phyloP scores from a whole-genome alignment of 2,113 vertebrate genomes.

The Rhinolophus ferrumequinum region DNA sequence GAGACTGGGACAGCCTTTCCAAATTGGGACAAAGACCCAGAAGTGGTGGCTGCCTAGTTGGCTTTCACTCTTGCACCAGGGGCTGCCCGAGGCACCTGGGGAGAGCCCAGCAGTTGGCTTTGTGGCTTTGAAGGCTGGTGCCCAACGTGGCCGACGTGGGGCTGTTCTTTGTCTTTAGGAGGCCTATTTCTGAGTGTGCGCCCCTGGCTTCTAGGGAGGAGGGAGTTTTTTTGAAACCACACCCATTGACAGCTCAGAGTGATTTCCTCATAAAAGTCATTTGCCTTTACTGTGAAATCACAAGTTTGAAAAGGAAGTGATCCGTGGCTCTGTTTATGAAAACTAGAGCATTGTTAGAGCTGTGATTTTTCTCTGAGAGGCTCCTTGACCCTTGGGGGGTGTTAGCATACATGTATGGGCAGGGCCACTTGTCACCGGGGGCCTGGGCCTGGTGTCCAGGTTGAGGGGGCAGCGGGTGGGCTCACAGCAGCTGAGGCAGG shows the following conservation, averaged over 20 bases:
- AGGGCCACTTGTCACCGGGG: neutral
- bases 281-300: neutral
- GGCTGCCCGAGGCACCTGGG: neutral
- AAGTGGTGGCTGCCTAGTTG: neutral
- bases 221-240: neutral
- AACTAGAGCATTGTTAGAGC: neutral
- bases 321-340: neutral
- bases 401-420: neutral
- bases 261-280: neutral
- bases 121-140: neutral
- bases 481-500: neutral
- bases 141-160: rapidly evolving
- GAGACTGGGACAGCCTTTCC: neutral
- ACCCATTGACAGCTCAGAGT: neutral
- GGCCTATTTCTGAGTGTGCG: neutral
- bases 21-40: neutral
- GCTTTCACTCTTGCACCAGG: neutral
- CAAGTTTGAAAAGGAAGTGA: neutral
- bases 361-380: neutral
- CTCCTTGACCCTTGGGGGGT: neutral
- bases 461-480: too few species aligned
- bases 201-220: neutral
- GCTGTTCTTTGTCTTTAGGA: neutral
- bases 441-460: too few species aligned
- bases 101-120: neutral